These are phyloP conservation scores for Sebastes kiyomatsui DNA, from an alignment of 2,797 vertebrate species.

Conservation along the genomic window DNA sequence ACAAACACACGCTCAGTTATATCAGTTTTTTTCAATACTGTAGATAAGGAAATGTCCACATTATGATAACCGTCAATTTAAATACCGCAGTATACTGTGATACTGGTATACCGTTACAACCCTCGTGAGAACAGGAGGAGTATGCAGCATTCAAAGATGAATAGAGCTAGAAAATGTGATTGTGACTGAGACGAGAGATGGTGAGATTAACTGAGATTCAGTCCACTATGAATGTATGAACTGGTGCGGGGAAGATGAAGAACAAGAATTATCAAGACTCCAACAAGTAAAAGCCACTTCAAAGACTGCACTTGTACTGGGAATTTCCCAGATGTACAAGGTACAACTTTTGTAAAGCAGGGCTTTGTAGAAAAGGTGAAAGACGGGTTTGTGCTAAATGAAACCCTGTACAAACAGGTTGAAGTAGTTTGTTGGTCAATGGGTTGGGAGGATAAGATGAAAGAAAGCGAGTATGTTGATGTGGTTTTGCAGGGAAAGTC, in stretches of 20 bases:
- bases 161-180: background rate
- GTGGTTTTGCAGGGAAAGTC: background rate
- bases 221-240: background rate
- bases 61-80: too few relatives aligned
- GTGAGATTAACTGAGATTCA: background rate
- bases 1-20: too few relatives aligned
- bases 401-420: background rate
- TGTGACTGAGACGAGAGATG: background rate
- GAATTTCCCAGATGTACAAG: background rate
- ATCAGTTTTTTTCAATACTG: too few relatives aligned
- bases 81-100: too few relatives aligned
- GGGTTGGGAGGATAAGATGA: background rate
- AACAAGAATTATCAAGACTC: background rate
- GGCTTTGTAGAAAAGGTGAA: background rate
- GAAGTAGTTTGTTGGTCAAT: too few relatives aligned
- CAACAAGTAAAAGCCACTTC: background rate
- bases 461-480: background rate
- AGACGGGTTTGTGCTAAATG: background rate
- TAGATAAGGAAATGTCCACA: too few relatives aligned
- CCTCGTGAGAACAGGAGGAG: background rate
- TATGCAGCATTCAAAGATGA: conserved; percentile 11
- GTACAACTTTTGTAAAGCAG: background rate
- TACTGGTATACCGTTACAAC: too few relatives aligned
- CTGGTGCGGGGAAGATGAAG: background rate
- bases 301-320: background rate